Evolutionary conservation across 2,113 vertebrate genomes (phyloP).

Genomic region (Marcusenius ussheri): DNA sequence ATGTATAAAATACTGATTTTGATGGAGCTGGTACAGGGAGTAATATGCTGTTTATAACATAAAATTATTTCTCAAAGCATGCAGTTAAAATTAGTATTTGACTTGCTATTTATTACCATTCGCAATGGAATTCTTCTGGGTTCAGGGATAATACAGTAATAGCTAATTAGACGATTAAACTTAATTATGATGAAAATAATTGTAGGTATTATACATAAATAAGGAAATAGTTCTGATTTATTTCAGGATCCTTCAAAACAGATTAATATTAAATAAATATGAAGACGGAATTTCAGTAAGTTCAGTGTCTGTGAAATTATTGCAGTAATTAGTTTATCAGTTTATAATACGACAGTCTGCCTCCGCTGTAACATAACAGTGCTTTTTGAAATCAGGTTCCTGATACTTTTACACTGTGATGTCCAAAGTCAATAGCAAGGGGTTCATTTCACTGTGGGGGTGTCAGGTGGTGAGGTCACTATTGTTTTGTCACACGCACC

Average conservation of each 20-base stretch:
- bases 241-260: neutral
- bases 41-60: neutral
- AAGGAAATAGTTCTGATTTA: neutral
- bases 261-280: neutral
- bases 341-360: neutral
- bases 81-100: neutral
- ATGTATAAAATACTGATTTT: neutral
- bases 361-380: neutral
- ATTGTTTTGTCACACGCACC: neutral
- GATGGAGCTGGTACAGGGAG: neutral
- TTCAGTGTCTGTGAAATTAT: neutral
- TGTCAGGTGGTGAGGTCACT: neutral
- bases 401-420: neutral
- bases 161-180: neutral
- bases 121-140: neutral
- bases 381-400: neutral
- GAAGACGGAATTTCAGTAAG: neutral
- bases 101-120: neutral
- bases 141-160: neutral
- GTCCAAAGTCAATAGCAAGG: neutral
- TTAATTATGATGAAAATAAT: constrained; percentile 10
- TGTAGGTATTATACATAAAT: neutral
- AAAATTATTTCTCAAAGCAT: neutral
- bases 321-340: neutral
- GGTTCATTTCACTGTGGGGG: neutral